Conservation (phyloP, 2,888 invertebrate species). For the Lasioglossum oenotherae region DNA sequence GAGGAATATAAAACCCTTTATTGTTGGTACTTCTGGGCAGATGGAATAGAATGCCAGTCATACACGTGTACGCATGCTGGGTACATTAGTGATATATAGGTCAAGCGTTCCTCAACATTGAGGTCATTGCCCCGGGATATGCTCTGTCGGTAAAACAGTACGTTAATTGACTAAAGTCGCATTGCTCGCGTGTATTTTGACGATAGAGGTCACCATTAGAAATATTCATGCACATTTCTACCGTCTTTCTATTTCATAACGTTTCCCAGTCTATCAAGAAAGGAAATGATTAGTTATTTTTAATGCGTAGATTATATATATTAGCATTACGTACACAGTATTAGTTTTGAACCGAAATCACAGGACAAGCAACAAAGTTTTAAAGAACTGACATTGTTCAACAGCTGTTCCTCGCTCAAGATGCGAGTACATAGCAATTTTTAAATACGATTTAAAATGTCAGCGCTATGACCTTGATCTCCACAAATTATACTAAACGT, state of each 20-base stretch:
- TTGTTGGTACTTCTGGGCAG: neutral
- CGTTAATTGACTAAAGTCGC: slow-evolving; percentile 60
- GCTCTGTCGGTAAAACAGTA: slow-evolving; percentile 72
- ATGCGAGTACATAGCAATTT: neutral
- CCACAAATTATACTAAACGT: slow-evolving; percentile 40
- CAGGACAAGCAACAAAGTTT: neutral
- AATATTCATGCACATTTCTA: slow-evolving; percentile 5
- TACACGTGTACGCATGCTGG: slow-evolving; percentile 63
- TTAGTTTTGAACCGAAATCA: neutral
- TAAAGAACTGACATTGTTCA: neutral
- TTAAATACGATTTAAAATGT: neutral
- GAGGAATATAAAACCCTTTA: neutral
- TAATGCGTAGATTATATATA: too few relatives aligned
- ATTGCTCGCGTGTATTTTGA: slow-evolving; percentile 51
- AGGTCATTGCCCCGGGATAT: slow-evolving; percentile 76
- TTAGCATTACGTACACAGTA: neutral
- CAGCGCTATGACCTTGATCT: slow-evolving; percentile 51
- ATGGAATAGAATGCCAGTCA: slow-evolving; percentile 30
- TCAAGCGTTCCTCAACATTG: slow-evolving; percentile 76
- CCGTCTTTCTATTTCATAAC: neutral
- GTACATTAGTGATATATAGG: slow-evolving; percentile 75
- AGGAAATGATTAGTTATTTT: slow-evolving; percentile 2
- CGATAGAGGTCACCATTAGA: slow-evolving; percentile 70
- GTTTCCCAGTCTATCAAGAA: neutral
- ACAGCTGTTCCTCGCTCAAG: neutral